Base-by-base conservation (phyloP, 1,140 invertebrate genomes). In the Leguminivora glycinivorella region DNA sequence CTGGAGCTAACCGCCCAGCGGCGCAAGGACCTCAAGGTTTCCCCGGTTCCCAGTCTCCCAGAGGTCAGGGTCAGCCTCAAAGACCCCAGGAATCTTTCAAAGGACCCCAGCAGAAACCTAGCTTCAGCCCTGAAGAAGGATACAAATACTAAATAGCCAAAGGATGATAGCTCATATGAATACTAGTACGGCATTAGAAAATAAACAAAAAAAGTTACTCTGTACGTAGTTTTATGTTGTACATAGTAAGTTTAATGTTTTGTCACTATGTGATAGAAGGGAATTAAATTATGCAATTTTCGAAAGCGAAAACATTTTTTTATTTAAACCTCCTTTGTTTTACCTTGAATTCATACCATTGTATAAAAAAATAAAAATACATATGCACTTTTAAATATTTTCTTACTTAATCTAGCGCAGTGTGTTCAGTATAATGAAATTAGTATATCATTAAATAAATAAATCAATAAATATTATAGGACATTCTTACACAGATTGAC, bases 81-180 rank as follows among this genome's bases (percentile, higher is more conserved):
- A 63, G 58, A 17, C 25, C 58, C 34, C 68, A 77, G 38, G 69
- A 66, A 29, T 17, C 25, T 25, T 83, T 83, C 73, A 79, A 79
- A 38, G 83, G 83, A 17, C 85, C 88, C 19, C 80, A 87, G 58
- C 86, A 89, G 69, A 88, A 88, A 29, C 87, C 89, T 24, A 90
- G 88, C 75, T 91, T 88, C 81, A 87, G 79, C 69, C 67, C 77
- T 26, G 78, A 91, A 68, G 85, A 90, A 75, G 89, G 89, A 67
- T 91, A 91, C 73, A 88, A 85, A 73, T 91, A 91, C 70, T 91
- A 75, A 19, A 10, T 9, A 81, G 79, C 73, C 75, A 82, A 87
- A 82, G 75, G 71, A 40, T 67, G 6, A 10, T 74, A 75, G 68
- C 47, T 52, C 56, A 74, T 69, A 70, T 38, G 34, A n/a, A 43